These are phyloP conservation scores for Campylomormyrus tamandua DNA, from an alignment of 2,113 vertebrate species.

Conservation along the genomic window DNA sequence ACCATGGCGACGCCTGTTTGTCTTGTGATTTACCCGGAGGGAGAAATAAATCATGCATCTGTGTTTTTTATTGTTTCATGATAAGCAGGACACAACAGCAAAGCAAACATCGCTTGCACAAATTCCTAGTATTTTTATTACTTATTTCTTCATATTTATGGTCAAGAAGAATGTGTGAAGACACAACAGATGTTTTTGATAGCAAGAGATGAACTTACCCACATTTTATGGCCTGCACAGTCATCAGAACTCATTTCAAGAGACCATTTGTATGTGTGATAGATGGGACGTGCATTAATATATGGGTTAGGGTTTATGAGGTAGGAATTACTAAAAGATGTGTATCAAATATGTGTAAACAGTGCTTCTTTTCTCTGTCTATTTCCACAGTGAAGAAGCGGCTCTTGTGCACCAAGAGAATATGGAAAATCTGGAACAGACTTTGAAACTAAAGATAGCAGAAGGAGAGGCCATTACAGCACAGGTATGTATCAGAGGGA, in stretches of 20 bases:
- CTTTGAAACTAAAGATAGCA: slow-evolving; percentile 54
- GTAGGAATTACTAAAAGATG: background rate
- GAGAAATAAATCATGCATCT: background rate
- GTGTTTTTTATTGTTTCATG: background rate
- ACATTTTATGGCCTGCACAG: background rate
- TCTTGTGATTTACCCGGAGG: background rate
- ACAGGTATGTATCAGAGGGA: slow-evolving; percentile 56
- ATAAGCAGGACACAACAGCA: background rate
- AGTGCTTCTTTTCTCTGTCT: slow-evolving; percentile 1
- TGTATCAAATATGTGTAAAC: background rate
- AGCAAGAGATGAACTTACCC: background rate
- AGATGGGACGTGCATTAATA: background rate
- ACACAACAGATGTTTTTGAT: background rate
- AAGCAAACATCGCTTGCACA: background rate
- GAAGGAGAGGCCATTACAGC: slow-evolving; percentile 46
- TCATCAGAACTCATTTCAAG: background rate
- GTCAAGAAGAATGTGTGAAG: background rate
- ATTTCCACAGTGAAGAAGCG: slow-evolving; percentile 60
- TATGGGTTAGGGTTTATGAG: background rate
- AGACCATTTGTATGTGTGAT: background rate
- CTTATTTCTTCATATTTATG: background rate
- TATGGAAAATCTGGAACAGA: slow-evolving; percentile 65
- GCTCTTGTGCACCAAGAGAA: slow-evolving; percentile 62
- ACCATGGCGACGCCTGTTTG: background rate
- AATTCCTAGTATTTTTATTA: background rate